Percentiles rank a stretch among this genome's conserved stretches.
Conservation (phyloP, 1,140 invertebrate genomes). For the Aphaenogaster floridana region DNA sequence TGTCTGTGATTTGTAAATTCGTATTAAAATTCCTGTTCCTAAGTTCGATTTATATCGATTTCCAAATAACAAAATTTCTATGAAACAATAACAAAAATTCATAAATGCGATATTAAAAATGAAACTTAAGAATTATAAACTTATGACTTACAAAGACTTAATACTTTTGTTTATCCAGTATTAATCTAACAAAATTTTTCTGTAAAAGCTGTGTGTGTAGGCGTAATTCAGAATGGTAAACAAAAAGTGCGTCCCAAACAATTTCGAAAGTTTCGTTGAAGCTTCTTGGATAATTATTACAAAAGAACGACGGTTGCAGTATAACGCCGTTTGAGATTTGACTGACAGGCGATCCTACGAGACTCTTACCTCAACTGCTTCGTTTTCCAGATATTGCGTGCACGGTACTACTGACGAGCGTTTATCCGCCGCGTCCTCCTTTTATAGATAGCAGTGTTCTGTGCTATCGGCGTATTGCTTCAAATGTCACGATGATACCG, state of each 20-base stretch:
- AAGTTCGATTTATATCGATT: background rate
- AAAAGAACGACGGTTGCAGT: background rate
- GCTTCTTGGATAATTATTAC: background rate
- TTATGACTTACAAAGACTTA: background rate
- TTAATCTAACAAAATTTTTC: background rate
- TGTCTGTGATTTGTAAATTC: background rate
- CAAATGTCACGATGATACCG: conserved; percentile 76
- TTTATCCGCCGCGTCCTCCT: conserved; percentile 43
- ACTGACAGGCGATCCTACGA: background rate
- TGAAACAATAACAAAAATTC: background rate
- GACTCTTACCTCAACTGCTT: conserved; percentile 33
- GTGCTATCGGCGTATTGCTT: conserved; percentile 72
- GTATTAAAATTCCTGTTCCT: background rate
- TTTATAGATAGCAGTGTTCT: conserved; percentile 72
- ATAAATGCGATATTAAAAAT: background rate
- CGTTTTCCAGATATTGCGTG: conserved; percentile 63
- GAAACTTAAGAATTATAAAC: background rate
- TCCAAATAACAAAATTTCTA: background rate
- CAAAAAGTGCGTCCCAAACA: background rate
- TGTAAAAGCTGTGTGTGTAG: background rate
- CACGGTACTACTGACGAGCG: conserved; percentile 64
- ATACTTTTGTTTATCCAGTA: background rate
- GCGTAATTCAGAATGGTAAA: background rate
- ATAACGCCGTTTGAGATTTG: conserved; percentile 9
- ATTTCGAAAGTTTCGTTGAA: background rate